Evolutionary conservation across 2,888 invertebrate species (phyloP).

Genomic region (Drosophila neonasuta): DNA sequence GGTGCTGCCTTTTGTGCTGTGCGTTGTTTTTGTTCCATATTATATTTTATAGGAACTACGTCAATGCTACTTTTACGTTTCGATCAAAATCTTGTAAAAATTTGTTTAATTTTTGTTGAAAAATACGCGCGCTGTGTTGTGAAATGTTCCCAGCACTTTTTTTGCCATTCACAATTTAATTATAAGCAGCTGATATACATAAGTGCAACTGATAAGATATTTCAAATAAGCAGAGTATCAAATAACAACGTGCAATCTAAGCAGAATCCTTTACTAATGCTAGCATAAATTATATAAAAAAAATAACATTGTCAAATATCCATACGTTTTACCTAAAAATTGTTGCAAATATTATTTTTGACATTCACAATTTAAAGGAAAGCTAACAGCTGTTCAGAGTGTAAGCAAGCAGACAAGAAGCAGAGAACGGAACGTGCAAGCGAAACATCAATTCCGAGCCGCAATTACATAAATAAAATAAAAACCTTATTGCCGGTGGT

Average conservation of each 20-base stretch:
- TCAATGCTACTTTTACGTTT: constrained; percentile 8
- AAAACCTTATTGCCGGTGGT: constrained; percentile 45
- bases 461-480: constrained; percentile 63
- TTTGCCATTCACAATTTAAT: constrained; percentile 25
- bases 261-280: neutral
- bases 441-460: constrained; percentile 18
- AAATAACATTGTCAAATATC: neutral
- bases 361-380: constrained; percentile 21
- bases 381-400: constrained; percentile 19
- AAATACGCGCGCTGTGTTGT: constrained; percentile 51
- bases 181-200: constrained; percentile 22
- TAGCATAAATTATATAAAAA: neutral
- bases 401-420: neutral
- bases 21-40: constrained; percentile 55
- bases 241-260: neutral
- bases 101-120: constrained; percentile 24
- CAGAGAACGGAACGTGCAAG: constrained; percentile 9
- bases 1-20: constrained; percentile 45
- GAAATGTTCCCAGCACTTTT: constrained; percentile 37
- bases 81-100: constrained; percentile 19
- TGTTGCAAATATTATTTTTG: constrained; percentile 17
- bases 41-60: constrained; percentile 1
- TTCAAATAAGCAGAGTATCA: neutral
- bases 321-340: constrained; percentile 51
- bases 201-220: neutral